Evolutionary conservation across 2,888 invertebrate genomes (phyloP), one percentile per base, ranked within the genome.

Genomic region (Clepsis dumicolana): DNA sequence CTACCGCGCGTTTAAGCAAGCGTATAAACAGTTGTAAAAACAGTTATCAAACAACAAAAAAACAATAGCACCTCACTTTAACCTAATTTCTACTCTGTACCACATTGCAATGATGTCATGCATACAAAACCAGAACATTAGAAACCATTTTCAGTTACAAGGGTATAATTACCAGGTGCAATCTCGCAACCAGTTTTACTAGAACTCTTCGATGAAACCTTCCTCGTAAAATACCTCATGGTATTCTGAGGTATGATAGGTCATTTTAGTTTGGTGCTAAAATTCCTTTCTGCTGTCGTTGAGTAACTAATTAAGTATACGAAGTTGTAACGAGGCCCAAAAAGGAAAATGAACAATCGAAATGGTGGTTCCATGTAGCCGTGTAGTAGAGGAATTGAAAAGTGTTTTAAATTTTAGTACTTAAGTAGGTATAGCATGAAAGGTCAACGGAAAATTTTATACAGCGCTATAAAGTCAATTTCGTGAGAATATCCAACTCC

Each of bases 271-370:
- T 44, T 73, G 64, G 71, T 56, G 56, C 16, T 50, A 32, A 25
- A 66, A 62, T 62, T 61, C 53, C 18, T 25, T 63, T 53, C 35
- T 38, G 38, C 41, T 64, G 60, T 41, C 63, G 66, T 56, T 67
- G 73, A 71, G 64, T 72, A 71, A 72, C 76, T 77, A 79, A 77
- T 77, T 77, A 79, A 77, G 77, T 77, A 78, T 74, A 73, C 74
- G 65, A 79, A 80, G 72, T 80, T 78, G 76, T 78, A 78, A 80
- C 77, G 77, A 77, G 77, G 75, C 74, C 73, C 21, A 21, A 53
- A 53, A 27, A 53, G 32, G 74, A 70, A 75, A 73, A 72, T 71
- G 72, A 75, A 73, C 75, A 73, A 72, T 74, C 71, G 64, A 71
- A 73, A 72, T 71, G 69, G 57, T 66, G 62, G 68, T 38, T 57